Conservation (phyloP, 2,113 vertebrate species). For the Notarius quadriscutis region DNA sequence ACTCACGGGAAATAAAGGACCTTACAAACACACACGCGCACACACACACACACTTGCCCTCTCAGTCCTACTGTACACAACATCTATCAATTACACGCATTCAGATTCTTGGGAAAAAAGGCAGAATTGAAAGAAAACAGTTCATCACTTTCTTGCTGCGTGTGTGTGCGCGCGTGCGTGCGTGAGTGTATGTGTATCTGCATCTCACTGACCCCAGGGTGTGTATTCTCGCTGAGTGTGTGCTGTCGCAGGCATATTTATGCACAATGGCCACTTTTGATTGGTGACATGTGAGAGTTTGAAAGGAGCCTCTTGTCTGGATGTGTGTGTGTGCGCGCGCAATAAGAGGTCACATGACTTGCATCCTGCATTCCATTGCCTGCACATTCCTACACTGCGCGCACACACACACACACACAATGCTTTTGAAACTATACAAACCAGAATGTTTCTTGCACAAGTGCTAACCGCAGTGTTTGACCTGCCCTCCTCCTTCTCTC, state of each 20-base stretch:
- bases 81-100: conserved; percentile 40
- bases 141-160: conserved; percentile 16
- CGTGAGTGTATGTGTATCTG: conserved; percentile 3
- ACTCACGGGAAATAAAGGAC: conserved; percentile 44
- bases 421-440: conserved; percentile 10
- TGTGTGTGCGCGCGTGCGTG: conserved; percentile 12
- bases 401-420: not conserved
- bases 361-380: conserved; percentile 31
- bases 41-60: conserved; percentile 16
- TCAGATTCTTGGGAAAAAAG: conserved; percentile 18
- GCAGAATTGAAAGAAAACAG: conserved; percentile 37
- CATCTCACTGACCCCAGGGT: conserved; percentile 5
- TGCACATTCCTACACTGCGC: conserved; percentile 29
- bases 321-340: not conserved
- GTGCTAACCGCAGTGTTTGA: conserved; percentile 8
- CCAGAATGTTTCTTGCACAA: not conserved
- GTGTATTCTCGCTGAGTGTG: conserved; percentile 15
- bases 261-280: conserved; percentile 52
- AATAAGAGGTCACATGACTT: conserved; percentile 33
- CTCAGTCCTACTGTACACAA: conserved; percentile 19
- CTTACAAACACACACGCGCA: conserved; percentile 2
- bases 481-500: conserved; percentile 10
- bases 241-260: conserved; percentile 10
- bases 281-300: conserved; percentile 29
- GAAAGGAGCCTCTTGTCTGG: conserved; percentile 43